phyloP scores from a whole-genome alignment of 1,140 invertebrate species.

The Nasonia longicornis region DNA sequence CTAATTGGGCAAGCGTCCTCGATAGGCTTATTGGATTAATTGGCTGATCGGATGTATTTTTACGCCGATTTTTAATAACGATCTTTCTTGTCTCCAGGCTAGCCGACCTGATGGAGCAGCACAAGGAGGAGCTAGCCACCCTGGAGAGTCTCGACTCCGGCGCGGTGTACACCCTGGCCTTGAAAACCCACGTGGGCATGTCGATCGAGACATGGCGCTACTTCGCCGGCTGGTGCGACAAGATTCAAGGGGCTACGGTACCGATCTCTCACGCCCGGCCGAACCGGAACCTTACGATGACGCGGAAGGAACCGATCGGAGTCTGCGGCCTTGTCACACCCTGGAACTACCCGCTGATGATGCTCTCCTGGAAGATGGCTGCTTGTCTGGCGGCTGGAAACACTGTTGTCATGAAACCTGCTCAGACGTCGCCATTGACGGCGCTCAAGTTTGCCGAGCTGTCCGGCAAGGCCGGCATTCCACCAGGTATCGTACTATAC shows the following conservation, averaged over 20 bases:
- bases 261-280: conserved; percentile 90
- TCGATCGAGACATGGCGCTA: conserved; percentile 93
- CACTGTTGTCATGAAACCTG: conserved; percentile 93
- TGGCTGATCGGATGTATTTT: no score
- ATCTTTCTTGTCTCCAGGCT: conserved; percentile 70
- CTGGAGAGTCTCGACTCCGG: conserved; percentile 93
- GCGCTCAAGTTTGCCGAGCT: conserved; percentile 95
- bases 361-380: conserved; percentile 99
- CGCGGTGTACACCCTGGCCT: conserved; percentile 93
- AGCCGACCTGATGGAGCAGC: conserved; percentile 92
- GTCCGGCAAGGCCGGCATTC: conserved; percentile 87
- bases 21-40: no score
- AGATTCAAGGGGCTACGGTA: conserved; percentile 92
- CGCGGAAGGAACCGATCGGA: conserved; percentile 89
- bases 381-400: conserved; percentile 96
- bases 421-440: conserved; percentile 91
- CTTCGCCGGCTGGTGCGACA: conserved; percentile 95
- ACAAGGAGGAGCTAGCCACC: conserved; percentile 94
- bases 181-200: conserved; percentile 96
- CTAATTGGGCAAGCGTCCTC: neutral
- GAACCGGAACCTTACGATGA: conserved; percentile 90
- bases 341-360: conserved; percentile 98
- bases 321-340: conserved; percentile 96
- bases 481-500: conserved; percentile 70
- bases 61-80: no score